These are phyloP conservation scores for Sarcophaga variegata DNA, from an alignment of 2,888 invertebrate species.

Conservation along the genomic window DNA sequence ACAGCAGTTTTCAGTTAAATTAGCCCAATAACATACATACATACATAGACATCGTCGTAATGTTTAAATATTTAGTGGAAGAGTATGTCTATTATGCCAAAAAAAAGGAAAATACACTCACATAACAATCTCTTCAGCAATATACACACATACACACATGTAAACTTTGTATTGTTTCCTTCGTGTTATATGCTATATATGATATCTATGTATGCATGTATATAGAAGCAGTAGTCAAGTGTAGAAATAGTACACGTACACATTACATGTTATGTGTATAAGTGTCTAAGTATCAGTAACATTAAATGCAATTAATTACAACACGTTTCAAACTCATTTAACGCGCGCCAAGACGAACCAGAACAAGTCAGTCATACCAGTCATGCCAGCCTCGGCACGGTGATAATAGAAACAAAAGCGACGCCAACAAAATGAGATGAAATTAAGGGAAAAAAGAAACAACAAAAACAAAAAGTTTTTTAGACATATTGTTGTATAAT, in stretches of 20 bases:
- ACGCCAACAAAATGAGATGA: neutral
- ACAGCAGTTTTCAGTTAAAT: constrained; percentile 48
- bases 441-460: constrained; percentile 16
- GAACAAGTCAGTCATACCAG: constrained; percentile 37
- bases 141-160: constrained; percentile 2
- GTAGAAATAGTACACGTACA: neutral
- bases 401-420: constrained; percentile 39
- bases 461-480: constrained; percentile 6
- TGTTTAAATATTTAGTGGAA: constrained; percentile 35
- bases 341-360: constrained; percentile 43
- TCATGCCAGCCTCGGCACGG: constrained; percentile 5
- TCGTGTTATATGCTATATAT: neutral
- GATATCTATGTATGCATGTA: neutral
- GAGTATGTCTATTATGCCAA: neutral
- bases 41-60: constrained; percentile 24
- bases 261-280: constrained; percentile 38
- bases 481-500: neutral
- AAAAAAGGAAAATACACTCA: constrained; percentile 1
- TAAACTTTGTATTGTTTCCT: neutral
- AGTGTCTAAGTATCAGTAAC: constrained; percentile 62
- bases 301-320: constrained; percentile 69
- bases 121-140: neutral
- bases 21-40: constrained; percentile 39
- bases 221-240: neutral
- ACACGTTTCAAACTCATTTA: constrained; percentile 69